phyloP scores from a whole-genome alignment of 2,797 vertebrate species.

The Muraenolepis orangiensis region DNA sequence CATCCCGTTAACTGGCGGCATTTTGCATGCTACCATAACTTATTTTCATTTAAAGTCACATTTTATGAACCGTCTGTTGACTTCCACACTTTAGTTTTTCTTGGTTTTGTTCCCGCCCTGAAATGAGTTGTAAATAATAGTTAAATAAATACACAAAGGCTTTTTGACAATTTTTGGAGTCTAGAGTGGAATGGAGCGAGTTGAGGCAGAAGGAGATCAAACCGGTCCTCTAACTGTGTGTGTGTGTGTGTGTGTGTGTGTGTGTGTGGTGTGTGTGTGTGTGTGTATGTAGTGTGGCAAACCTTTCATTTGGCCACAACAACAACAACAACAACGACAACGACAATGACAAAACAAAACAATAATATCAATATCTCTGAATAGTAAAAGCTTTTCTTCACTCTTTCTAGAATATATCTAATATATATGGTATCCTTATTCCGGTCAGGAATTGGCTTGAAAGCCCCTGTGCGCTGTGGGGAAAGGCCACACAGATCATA shows the following conservation, averaged over 20 bases:
- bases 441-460: conserved; percentile 31
- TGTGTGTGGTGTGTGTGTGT: no score
- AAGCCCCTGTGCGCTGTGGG: conserved; percentile 18
- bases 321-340: no score
- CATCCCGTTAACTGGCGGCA: background rate
- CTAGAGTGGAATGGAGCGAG: background rate
- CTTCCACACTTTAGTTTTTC: background rate
- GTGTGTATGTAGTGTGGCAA: no score
- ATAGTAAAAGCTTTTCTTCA: background rate
- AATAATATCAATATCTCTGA: background rate
- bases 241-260: no score
- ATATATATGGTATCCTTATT: conserved; percentile 31
- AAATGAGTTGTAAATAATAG: background rate
- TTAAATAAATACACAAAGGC: background rate
- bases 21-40: background rate
- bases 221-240: background rate
- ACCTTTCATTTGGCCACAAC: background rate
- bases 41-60: background rate
- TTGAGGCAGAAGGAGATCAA: background rate
- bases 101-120: background rate
- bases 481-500: conserved; percentile 38
- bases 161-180: background rate
- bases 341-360: background rate
- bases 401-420: conserved; percentile 20
- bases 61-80: background rate